Evolutionary conservation across 1,140 invertebrate genomes (phyloP), one percentile per base, ranked within the genome.

Genomic region (Neuroterus valhalla): DNA sequence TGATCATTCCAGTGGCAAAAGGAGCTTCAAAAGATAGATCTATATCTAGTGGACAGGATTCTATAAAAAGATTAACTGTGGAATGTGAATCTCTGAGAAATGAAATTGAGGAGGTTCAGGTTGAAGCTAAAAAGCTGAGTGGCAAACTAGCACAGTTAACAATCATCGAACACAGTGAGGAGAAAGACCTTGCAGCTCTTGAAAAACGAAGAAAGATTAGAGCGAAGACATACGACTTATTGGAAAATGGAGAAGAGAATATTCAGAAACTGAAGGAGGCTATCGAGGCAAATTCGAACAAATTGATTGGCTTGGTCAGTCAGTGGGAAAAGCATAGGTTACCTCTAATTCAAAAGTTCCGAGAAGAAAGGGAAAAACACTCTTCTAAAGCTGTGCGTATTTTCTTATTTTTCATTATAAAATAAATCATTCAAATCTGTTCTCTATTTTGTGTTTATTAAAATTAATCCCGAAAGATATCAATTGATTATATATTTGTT

Each of bases 291-390:
- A 92, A 91, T 79, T 90, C 91, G 38, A 91, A 92, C 82, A 91
- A 92, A 86, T 82, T 95, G 50, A 86, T 93, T 11, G 91, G 88
- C 76, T 87, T 95, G 75, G 92, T 92, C 3, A 91, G 90, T 67
- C 92, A 95, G 78, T 96, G 95, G 95, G 93, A 95, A 74, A 91
- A 92, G 76, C 93, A 94, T 75, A 89, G 94, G 78, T 89, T 88
- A 46, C 93, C 94, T 15, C 87, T 95, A 14, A 90, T 95, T 70
- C 87, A 93, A 74, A 90, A 94, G 77, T 94, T 93, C 84, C 82
- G 92, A 44, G 85, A 90, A 70, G 89, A 93, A 62, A 91, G 92
- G 82, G 91, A 92, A 79, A 90, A 92, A 26, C 91, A 90, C 83
- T 91, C 91, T n/a, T 90, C 91, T 52, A 91, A 92, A 87, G 88